Base-by-base conservation (phyloP, 2,113 vertebrate genomes). In the Canis aureus region DNA sequence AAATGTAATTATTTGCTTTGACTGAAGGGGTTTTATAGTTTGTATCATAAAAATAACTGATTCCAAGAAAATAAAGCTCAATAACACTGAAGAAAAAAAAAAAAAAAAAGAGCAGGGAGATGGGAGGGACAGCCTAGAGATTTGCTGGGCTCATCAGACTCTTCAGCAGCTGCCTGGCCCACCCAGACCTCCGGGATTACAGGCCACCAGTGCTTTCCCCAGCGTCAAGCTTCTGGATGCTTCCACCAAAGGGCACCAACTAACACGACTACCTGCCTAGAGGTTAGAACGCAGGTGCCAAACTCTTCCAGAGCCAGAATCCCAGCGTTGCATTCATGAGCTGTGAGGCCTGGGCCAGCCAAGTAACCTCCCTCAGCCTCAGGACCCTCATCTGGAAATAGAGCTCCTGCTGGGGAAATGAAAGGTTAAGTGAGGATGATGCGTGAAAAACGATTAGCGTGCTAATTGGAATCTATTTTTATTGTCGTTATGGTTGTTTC, bases 1-100 rank as follows among this genome's bases (percentile, higher is more conserved):
- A n/a, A 94, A 73, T 74, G 87, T 94, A 60, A 38, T 89, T 93
- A 80, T 89, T 92, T 96, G 64, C 49, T 87, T 64, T 85, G 59
- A 62, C 29, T 62, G 53, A 82, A 78, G 20, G 27, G 93, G 17
- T 90, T 80, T 88, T 91, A 51, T 79, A 64, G 25, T 87, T 95
- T 85, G 27, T 29, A 69, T 66, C 78, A 60, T 27, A 32, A 93
- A 71, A 62, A 35, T 81, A 94, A 27, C 20, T 43, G 66, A 94
- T 74, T 69, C 43, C 3, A 32, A 94, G 67, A 88, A 97, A 92
- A 83, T 27, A 73, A 86, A 92, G 69, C 86, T 62, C 59, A 83
- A 32, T 85, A 43, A 76, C 60, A 92, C n/a, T 62, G 60, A 67
- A 69, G 16, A 25, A 27, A 64, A 67, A 67, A 69, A 32, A 25